Percentiles rank a stretch among this genome's conserved stretches.
Evolutionary conservation across 2,888 invertebrate genomes (phyloP).

Genomic region (Heliconius hortense): DNA sequence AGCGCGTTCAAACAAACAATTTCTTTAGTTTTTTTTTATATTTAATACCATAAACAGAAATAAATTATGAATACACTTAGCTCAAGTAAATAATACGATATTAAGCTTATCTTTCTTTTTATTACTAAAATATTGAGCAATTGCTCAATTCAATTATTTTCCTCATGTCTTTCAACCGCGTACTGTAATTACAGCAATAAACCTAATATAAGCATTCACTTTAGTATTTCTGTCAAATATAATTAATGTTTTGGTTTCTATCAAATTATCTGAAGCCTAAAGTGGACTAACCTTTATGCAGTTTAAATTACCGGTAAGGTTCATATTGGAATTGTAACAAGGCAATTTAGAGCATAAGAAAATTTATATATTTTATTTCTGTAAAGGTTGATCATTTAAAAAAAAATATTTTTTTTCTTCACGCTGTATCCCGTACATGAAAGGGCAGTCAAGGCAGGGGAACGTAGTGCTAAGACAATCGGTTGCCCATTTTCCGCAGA

Average conservation of each 20-base stretch:
- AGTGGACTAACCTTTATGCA: conserved; percentile 21
- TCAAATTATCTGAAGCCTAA: conserved; percentile 16
- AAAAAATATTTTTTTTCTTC: neutral
- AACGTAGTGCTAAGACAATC: no score
- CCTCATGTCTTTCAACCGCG: neutral
- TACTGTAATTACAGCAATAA: conserved; percentile 10
- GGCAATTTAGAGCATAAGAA: neutral
- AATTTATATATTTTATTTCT: neutral
- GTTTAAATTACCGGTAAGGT: conserved; percentile 21
- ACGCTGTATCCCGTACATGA: no score
- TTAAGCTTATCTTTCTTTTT: no score
- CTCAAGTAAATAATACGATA: neutral
- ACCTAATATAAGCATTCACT: neutral
- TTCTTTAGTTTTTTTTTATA: no score
- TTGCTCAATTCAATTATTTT: neutral
- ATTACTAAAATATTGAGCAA: neutral
- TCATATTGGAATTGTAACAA: conserved; percentile 17
- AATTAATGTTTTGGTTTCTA: conserved; percentile 5
- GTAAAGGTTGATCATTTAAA: neutral
- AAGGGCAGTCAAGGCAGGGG: no score
- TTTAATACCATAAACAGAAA: no score
- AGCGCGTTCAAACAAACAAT: no score
- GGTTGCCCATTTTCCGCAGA: no score
- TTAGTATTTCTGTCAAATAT: conserved; percentile 4
- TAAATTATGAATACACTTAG: no score